phyloP scores from a whole-genome alignment of 1,140 invertebrate genomes.

The Ylistrum balloti region DNA sequence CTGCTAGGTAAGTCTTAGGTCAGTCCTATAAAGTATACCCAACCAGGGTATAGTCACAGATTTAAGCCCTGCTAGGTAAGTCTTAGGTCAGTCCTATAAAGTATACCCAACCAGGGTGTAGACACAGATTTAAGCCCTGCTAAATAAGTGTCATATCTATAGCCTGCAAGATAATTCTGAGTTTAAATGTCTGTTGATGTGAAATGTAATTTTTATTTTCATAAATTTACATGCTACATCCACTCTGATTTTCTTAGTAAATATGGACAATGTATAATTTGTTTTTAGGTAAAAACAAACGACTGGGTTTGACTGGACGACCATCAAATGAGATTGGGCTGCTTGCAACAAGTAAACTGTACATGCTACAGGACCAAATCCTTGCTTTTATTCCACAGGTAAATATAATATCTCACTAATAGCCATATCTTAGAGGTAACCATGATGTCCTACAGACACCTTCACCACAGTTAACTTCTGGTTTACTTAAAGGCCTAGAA shows the following conservation, averaged over 20 bases:
- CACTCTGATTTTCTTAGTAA: too few relatives aligned
- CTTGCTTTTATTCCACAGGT: constrained; percentile 99
- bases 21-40: constrained; percentile 94
- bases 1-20: constrained; percentile 96
- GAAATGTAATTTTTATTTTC: too few relatives aligned
- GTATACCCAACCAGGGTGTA: constrained; percentile 94
- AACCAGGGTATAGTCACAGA: constrained; percentile 95
- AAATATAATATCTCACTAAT: constrained; percentile 73
- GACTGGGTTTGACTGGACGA: constrained; percentile 95
- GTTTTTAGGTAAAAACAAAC: constrained; percentile 90
- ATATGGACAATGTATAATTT: neutral
- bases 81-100: constrained; percentile 87
- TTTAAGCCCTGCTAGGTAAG: constrained; percentile 96
- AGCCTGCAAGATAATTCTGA: constrained; percentile 91
- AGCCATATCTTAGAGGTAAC: neutral
- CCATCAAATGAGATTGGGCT: constrained; percentile 98
- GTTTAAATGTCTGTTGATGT: too few relatives aligned
- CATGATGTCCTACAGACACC: neutral
- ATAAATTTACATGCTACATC: too few relatives aligned
- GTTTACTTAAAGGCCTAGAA: too few relatives aligned
- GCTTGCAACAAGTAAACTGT: constrained; percentile 98
- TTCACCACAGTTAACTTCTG: too few relatives aligned
- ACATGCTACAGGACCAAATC: constrained; percentile 96
- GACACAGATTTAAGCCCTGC: constrained; percentile 96
- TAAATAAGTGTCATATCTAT: constrained; percentile 94